A percentile compares a stretch with the other conserved stretches of the same genome.
Conservation (phyloP, 2,888 invertebrate genomes). For the Tridacna gigas region DNA sequence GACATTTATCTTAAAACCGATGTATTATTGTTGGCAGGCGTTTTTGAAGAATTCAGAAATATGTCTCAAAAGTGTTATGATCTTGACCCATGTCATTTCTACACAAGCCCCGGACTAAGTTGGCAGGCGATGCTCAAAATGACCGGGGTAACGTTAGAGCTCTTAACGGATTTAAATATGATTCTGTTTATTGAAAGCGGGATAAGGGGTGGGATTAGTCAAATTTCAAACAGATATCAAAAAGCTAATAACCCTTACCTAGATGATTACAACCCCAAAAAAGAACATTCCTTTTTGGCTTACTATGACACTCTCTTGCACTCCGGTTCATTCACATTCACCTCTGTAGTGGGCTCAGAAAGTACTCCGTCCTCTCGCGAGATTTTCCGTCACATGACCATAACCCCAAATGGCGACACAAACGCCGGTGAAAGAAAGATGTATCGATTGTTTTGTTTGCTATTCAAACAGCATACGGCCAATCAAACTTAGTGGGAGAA, state of each 20-base stretch:
- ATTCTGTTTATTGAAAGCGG: slow-evolving; percentile 58
- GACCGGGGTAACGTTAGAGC: slow-evolving; percentile 43
- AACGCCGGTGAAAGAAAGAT: too few relatives aligned
- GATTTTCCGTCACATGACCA: too few relatives aligned
- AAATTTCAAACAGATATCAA: slow-evolving; percentile 34
- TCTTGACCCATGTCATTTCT: slow-evolving; percentile 76
- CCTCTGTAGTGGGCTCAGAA: too few relatives aligned
- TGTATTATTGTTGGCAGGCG: slow-evolving; percentile 51
- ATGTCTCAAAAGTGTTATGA: slow-evolving; percentile 61
- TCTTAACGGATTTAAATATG: slow-evolving; percentile 51
- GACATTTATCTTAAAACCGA: slow-evolving; percentile 53
- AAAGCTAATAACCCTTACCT: slow-evolving; percentile 60
- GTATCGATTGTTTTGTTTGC: too few relatives aligned
- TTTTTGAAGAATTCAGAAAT: slow-evolving; percentile 48
- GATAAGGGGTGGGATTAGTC: slow-evolving; percentile 49
- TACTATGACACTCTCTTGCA: too few relatives aligned
- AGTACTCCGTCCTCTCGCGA: too few relatives aligned
- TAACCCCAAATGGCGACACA: too few relatives aligned
- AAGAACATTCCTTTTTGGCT: background rate
- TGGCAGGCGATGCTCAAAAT: slow-evolving; percentile 57
- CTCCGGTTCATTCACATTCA: too few relatives aligned
- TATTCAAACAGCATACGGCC: too few relatives aligned
- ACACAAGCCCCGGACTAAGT: slow-evolving; percentile 74
- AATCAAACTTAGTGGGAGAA: too few relatives aligned
- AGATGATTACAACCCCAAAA: slow-evolving; percentile 1